Evolutionary conservation across 2,113 vertebrate species (phyloP).

Genomic region (Nerophis ophidion): DNA sequence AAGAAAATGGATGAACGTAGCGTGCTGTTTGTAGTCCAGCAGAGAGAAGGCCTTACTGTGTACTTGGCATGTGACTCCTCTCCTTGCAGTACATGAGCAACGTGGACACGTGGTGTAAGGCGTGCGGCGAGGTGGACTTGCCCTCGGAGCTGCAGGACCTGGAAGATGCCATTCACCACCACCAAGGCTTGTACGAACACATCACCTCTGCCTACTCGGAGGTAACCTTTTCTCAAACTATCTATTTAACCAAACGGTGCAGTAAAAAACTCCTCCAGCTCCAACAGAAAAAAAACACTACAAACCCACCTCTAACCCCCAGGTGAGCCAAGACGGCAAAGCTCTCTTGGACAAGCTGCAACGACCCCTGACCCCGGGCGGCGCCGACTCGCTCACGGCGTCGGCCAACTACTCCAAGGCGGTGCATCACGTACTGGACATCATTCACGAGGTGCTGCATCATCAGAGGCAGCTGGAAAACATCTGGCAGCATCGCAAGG

Average conservation of each 20-base stretch:
- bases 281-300: neutral
- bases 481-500: conserved; percentile 98
- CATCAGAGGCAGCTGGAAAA: conserved; percentile 97
- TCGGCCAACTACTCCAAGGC: conserved; percentile 98
- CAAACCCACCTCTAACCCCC: neutral
- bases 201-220: conserved; percentile 94
- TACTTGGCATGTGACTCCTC: conserved; percentile 26
- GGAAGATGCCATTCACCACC: conserved; percentile 96
- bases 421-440: conserved; percentile 92
- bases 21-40: neutral
- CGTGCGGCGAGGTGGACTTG: conserved; percentile 92
- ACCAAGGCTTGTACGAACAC: conserved; percentile 96
- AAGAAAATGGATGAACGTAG: neutral
- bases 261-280: too few relatives aligned
- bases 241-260: too few relatives aligned
- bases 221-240: conserved; percentile 58
- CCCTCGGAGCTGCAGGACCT: conserved; percentile 96
- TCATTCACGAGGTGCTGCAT: conserved; percentile 95
- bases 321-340: conserved; percentile 98
- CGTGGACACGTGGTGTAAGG: conserved; percentile 97
- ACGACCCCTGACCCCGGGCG: conserved; percentile 90
- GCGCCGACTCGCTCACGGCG: conserved; percentile 89
- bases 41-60: conserved; percentile 5
- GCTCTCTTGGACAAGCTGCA: conserved; percentile 95
- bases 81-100: conserved; percentile 90